Evolutionary conservation across 2,113 vertebrate species (phyloP).

Genomic region (Piaya cayana): DNA sequence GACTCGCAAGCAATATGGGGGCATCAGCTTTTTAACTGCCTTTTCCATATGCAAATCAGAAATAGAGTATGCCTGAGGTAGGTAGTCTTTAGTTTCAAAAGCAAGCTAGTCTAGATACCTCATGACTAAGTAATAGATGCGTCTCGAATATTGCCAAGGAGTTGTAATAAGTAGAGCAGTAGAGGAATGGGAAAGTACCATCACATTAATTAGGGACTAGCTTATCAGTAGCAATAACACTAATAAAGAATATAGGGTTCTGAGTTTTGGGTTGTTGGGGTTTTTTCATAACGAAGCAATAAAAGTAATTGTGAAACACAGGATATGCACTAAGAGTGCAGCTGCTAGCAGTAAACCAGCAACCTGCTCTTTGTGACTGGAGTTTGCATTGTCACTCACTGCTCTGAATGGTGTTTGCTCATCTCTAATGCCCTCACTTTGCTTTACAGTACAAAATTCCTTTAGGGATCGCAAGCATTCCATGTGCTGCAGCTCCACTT

Average conservation of each 20-base stretch:
- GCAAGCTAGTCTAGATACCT: constrained; percentile 20
- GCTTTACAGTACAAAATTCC: neutral
- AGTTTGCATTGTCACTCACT: neutral
- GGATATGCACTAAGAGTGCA: neutral
- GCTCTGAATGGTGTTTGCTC: neutral
- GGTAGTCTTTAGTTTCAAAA: constrained; percentile 41
- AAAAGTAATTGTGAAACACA: neutral
- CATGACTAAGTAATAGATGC: constrained; percentile 22
- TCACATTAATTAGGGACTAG: constrained; percentile 21
- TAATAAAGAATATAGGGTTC: neutral
- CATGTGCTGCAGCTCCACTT: neutral
- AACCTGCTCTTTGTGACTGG: neutral
- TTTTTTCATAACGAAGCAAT: neutral
- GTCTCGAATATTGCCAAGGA: constrained; percentile 19
- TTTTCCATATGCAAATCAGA: constrained; percentile 72
- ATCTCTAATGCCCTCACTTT: neutral
- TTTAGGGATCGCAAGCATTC: neutral
- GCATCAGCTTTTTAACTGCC: constrained; percentile 58
- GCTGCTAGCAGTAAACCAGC: neutral
- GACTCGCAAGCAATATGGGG: constrained; percentile 41
- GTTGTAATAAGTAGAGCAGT: neutral
- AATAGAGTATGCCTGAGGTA: constrained; percentile 38
- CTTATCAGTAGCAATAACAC: neutral
- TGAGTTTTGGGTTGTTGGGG: neutral
- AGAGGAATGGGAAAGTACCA: constrained; percentile 41